Conservation (phyloP, 2,888 invertebrate genomes). For the Ptychoptera contaminata region DNA sequence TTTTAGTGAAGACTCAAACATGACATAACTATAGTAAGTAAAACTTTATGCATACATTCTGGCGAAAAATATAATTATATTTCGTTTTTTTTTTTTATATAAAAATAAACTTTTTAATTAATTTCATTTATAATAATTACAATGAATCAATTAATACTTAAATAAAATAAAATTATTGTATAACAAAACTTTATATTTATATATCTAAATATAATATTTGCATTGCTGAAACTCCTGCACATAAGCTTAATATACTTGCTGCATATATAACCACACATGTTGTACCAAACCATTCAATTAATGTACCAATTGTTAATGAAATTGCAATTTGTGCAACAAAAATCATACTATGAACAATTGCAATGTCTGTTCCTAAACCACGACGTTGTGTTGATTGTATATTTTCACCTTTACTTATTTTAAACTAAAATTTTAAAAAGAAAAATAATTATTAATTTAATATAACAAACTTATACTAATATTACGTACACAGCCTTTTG, state of each 20-base stretch:
- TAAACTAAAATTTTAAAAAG: slow-evolving; percentile 19
- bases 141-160: too few species aligned
- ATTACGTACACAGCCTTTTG: slow-evolving; percentile 28
- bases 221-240: slow-evolving; percentile 28
- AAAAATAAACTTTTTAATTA: too few species aligned
- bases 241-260: slow-evolving; percentile 24
- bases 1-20: too few species aligned
- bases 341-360: slow-evolving; percentile 31
- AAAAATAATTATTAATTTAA: slow-evolving; percentile 1
- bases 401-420: slow-evolving; percentile 23
- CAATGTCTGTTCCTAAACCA: slow-evolving; percentile 31
- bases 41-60: too few species aligned
- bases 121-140: too few species aligned
- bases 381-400: slow-evolving; percentile 27
- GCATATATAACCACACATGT: slow-evolving; percentile 29
- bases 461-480: not conserved
- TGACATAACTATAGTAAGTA: too few species aligned
- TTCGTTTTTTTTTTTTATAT: too few species aligned
- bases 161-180: too few species aligned
- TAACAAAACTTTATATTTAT: too few species aligned
- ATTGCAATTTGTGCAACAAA: slow-evolving; percentile 30
- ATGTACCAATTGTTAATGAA: slow-evolving; percentile 25
- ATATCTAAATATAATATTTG: slow-evolving; percentile 24
- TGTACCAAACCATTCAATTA: slow-evolving; percentile 23
- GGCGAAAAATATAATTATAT: too few species aligned